Percentiles rank a stretch among this genome's conserved stretches.
These are phyloP conservation scores for Bagarius yarrelli DNA, from an alignment of 2,113 vertebrate species.

Conservation along the genomic window DNA sequence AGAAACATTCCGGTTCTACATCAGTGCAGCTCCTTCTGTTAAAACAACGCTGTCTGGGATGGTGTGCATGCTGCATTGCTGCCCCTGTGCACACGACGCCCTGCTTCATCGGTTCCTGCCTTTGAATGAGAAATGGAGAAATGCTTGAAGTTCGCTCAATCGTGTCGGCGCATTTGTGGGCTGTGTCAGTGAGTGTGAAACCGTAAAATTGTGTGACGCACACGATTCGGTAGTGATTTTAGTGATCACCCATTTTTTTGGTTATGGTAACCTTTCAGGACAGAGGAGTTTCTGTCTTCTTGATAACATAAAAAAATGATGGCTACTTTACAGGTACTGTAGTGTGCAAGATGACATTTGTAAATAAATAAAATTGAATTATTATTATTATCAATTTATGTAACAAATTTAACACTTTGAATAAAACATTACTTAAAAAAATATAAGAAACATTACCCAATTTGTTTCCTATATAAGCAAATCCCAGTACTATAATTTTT, in stretches of 20 bases:
- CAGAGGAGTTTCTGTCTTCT: not conserved
- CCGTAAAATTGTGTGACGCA: conserved; percentile 31
- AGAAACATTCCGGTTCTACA: conserved; percentile 75
- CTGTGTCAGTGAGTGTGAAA: conserved; percentile 52
- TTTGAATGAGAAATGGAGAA: conserved; percentile 62
- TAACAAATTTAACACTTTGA: too few relatives aligned
- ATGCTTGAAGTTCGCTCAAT: conserved; percentile 56
- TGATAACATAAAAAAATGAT: too few relatives aligned
- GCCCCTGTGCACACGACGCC: conserved; percentile 55
- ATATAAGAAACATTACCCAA: too few relatives aligned
- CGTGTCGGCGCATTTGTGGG: conserved; percentile 58
- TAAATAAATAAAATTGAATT: too few relatives aligned
- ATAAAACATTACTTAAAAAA: too few relatives aligned
- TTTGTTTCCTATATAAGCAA: too few relatives aligned
- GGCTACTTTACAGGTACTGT: not conserved
- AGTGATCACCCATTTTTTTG: not conserved
- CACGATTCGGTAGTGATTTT: not conserved
- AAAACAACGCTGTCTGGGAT: conserved; percentile 79
- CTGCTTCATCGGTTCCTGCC: conserved; percentile 55
- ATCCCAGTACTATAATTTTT: too few relatives aligned
- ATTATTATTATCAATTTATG: too few relatives aligned
- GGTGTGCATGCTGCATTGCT: conserved; percentile 10
- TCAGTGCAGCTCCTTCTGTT: conserved; percentile 82
- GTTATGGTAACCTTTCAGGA: not conserved
- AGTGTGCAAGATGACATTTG: not conserved